A percentile compares a stretch with the other conserved stretches of the same genome.
Evolutionary conservation across 2,113 vertebrate species (phyloP).

Genomic region (Orycteropus afer): DNA sequence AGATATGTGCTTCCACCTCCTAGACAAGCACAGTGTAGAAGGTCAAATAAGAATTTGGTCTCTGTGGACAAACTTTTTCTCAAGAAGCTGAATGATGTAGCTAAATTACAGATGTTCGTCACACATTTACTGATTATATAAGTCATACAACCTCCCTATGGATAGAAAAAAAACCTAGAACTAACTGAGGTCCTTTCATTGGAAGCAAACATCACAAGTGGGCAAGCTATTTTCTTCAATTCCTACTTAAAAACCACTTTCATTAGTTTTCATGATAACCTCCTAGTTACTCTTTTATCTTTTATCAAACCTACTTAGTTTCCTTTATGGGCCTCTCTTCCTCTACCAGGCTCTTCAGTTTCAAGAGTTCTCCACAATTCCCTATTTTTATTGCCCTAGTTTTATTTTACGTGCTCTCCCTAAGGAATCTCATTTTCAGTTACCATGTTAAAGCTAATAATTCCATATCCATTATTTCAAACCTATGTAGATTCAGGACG

Average conservation of each 20-base stretch:
- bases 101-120: slow-evolving; percentile 42
- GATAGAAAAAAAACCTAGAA: not conserved
- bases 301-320: too few species aligned
- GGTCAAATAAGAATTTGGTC: not conserved
- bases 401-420: not conserved
- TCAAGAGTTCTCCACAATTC: not conserved
- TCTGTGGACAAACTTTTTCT: not conserved
- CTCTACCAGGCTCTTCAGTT: not conserved
- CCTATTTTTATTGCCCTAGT: not conserved
- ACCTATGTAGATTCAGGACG: not conserved
- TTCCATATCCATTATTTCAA: not conserved
- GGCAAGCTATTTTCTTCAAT: not conserved
- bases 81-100: not conserved
- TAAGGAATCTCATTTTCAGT: not conserved
- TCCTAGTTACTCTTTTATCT: not conserved
- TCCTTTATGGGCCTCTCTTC: slow-evolving; percentile 1
- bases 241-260: not conserved
- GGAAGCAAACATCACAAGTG: not conserved
- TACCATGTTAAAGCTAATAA: slow-evolving; percentile 9
- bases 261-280: slow-evolving; percentile 11
- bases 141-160: not conserved
- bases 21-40: not conserved
- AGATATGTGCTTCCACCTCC: not conserved
- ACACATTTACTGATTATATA: not conserved
- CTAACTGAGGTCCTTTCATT: not conserved